Conservation (phyloP, 2,113 vertebrate species). For the Uria lomvia region DNA sequence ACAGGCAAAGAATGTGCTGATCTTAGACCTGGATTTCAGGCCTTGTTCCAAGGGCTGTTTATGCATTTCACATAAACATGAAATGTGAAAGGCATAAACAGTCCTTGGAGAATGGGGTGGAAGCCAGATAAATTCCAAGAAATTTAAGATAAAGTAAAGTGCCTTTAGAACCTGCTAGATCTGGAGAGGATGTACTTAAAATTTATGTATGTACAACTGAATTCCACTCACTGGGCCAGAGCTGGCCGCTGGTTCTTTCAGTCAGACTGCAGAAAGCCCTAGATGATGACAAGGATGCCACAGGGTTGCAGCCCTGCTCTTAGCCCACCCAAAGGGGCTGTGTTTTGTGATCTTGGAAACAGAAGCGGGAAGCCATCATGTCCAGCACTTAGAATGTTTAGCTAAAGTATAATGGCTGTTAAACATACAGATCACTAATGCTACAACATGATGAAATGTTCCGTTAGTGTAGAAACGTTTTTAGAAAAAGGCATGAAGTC, state of each 20-base stretch:
- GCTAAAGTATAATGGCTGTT: neutral
- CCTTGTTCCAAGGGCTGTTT: constrained; percentile 8
- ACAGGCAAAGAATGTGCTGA: neutral
- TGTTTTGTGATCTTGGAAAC: neutral
- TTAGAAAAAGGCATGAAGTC: neutral
- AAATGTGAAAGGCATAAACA: constrained; percentile 20
- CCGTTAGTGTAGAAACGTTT: neutral
- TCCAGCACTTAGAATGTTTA: neutral
- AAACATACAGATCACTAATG: neutral
- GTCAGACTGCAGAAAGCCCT: neutral
- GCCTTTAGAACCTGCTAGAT: neutral
- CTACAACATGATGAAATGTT: neutral
- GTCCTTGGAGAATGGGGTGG: neutral
- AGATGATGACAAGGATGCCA: too few species aligned
- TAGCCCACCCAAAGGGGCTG: neutral
- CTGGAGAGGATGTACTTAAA: neutral
- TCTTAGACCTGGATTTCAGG: neutral
- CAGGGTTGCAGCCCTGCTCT: neutral
- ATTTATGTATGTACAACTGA: neutral
- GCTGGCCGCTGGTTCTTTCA: fast-evolving
- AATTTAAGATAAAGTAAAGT: neutral
- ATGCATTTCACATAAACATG: neutral
- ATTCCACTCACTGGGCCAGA: neutral
- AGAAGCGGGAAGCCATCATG: neutral
- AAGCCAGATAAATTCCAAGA: neutral